These are phyloP conservation scores for Drosophila serrata DNA, from an alignment of 1,140 invertebrate genomes.

Conservation along the genomic window DNA sequence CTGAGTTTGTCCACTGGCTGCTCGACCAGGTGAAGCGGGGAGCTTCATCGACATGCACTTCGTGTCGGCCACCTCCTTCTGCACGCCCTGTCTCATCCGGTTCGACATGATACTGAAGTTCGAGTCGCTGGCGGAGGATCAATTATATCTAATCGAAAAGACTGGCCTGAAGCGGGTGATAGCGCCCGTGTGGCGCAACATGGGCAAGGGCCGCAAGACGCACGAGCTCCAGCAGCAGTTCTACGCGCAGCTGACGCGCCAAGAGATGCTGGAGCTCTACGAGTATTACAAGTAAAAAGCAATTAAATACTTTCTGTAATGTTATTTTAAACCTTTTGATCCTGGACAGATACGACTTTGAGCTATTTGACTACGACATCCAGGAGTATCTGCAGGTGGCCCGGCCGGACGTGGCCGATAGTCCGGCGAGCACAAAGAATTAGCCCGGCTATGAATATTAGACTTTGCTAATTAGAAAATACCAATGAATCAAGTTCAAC, in stretches of 20 bases:
- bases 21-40: constrained; percentile 88
- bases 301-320: not conserved
- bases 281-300: constrained; percentile 90
- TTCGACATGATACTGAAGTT: constrained; percentile 96
- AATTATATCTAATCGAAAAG: constrained; percentile 92
- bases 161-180: constrained; percentile 91
- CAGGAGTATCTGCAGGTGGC: constrained; percentile 90
- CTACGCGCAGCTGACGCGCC: constrained; percentile 90
- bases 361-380: constrained; percentile 93
- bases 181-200: constrained; percentile 93
- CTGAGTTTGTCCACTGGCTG: constrained; percentile 92
- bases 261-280: constrained; percentile 92
- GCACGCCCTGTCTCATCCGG: constrained; percentile 95
- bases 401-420: constrained; percentile 85
- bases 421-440: constrained; percentile 48
- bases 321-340: constrained; percentile 2
- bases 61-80: constrained; percentile 94
- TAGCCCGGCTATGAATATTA: constrained; percentile 52
- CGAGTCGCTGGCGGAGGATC: constrained; percentile 94
- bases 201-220: constrained; percentile 89
- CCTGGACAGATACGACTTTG: constrained; percentile 91
- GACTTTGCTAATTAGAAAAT: constrained; percentile 51
- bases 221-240: constrained; percentile 90
- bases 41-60: constrained; percentile 96
- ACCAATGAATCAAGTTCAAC: constrained; percentile 58